Evolutionary conservation across 2,888 invertebrate species (phyloP).

Genomic region (Brachypterus glaber): DNA sequence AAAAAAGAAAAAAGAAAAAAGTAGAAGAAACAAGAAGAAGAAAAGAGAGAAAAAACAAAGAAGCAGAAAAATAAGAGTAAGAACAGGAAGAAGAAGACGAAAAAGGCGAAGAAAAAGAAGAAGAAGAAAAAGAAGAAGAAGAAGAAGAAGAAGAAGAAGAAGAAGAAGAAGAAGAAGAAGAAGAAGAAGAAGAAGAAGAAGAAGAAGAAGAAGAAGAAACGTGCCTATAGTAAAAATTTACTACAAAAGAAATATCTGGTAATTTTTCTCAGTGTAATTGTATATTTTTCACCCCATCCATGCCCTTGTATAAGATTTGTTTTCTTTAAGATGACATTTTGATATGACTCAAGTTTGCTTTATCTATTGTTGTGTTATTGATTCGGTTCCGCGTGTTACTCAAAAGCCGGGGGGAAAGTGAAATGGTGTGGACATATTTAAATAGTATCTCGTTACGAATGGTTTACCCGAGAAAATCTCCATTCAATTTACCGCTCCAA

Average conservation of each 20-base stretch:
- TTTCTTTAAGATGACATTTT: constrained; percentile 39
- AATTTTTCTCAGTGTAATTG: too few relatives aligned
- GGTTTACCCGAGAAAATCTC: too few relatives aligned
- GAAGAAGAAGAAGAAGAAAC: not conserved
- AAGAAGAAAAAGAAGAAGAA: not conserved
- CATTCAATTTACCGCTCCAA: too few relatives aligned
- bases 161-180: constrained; percentile 19
- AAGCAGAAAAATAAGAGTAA: constrained; percentile 7
- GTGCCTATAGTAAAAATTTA: too few relatives aligned
- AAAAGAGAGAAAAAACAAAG: constrained; percentile 1
- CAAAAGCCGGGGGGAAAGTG: constrained; percentile 15
- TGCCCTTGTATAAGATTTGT: constrained; percentile 37
- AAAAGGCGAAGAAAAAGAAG: constrained; percentile 5
- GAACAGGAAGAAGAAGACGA: constrained; percentile 6
- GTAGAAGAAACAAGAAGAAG: constrained; percentile 3
- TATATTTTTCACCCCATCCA: too few relatives aligned
- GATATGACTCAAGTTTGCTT: constrained; percentile 34
- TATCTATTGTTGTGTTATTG: constrained; percentile 19
- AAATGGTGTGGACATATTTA: constrained; percentile 25
- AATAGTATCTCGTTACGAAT: constrained; percentile 21
- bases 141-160: constrained; percentile 17
- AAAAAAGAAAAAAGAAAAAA: constrained; percentile 3
- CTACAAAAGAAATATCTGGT: too few relatives aligned
- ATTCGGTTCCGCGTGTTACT: too few relatives aligned
- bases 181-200: constrained; percentile 10